Evolutionary conservation across 2,113 vertebrate species (phyloP).

Genomic region (Colius striatus): DNA sequence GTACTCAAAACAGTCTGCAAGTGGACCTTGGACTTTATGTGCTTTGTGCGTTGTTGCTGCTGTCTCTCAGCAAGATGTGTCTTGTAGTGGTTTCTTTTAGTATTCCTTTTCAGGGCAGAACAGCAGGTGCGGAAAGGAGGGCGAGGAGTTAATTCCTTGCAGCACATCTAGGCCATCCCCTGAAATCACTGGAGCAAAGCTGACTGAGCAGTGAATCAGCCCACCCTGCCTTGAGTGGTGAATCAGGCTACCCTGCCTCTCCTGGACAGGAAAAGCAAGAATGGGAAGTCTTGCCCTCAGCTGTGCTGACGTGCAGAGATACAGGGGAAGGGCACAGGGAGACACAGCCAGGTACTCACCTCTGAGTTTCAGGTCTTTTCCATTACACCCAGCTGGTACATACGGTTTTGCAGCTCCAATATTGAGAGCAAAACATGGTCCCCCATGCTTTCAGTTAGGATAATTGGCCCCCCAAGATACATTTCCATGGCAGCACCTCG

Average conservation of each 20-base stretch:
- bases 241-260: slow-evolving; percentile 25
- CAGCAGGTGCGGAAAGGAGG: background rate
- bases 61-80: background rate
- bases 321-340: background rate
- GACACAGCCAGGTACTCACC: background rate
- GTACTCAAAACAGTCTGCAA: background rate
- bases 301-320: background rate
- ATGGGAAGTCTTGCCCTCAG: background rate
- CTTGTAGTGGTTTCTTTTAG: background rate
- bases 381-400: background rate
- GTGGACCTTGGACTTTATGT: background rate
- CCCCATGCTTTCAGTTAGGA: background rate
- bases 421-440: background rate
- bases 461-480: background rate
- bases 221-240: background rate
- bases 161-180: slow-evolving; percentile 29
- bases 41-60: background rate
- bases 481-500: background rate
- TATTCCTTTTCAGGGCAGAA: background rate
- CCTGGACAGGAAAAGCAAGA: background rate
- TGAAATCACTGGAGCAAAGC: slow-evolving; percentile 37
- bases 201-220: background rate
- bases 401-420: background rate
- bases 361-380: background rate
- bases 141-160: background rate